Percentiles rank a stretch among this genome's conserved stretches.
phyloP scores from a whole-genome alignment of 2,113 vertebrate genomes.

The Trematomus loennbergii region DNA sequence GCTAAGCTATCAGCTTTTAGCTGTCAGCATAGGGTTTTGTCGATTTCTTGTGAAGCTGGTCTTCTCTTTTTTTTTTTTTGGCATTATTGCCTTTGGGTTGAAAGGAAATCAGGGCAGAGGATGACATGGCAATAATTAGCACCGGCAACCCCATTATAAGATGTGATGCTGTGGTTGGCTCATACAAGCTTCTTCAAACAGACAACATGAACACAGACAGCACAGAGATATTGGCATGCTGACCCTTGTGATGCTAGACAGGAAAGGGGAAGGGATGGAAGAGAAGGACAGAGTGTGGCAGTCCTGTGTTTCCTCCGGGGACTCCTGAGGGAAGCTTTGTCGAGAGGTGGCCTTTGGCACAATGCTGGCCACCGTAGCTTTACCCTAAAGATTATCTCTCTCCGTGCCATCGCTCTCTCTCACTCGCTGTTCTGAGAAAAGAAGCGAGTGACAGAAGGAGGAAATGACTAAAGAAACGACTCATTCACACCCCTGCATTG shows the following conservation, averaged over 20 bases:
- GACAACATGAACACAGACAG: background rate
- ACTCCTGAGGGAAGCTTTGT: constrained; percentile 45
- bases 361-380: constrained; percentile 43
- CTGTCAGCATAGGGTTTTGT: background rate
- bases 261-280: background rate
- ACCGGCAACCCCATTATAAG: background rate
- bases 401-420: constrained; percentile 46
- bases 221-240: background rate
- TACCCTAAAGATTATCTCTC: constrained; percentile 49
- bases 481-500: constrained; percentile 72
- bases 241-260: background rate
- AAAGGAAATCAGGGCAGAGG: constrained; percentile 6
- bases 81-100: constrained; percentile 1
- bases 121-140: background rate
- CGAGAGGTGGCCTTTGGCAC: constrained; percentile 49
- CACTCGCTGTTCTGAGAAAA: constrained; percentile 64
- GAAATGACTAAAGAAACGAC: constrained; percentile 80
- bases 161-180: constrained; percentile 3
- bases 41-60: background rate
- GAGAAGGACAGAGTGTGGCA: constrained; percentile 9
- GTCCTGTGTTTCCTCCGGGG: constrained; percentile 30
- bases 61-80: background rate
- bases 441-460: constrained; percentile 59
- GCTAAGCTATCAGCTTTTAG: background rate
- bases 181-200: background rate